phyloP scores from a whole-genome alignment of 2,113 vertebrate species.

The Pipa parva region DNA sequence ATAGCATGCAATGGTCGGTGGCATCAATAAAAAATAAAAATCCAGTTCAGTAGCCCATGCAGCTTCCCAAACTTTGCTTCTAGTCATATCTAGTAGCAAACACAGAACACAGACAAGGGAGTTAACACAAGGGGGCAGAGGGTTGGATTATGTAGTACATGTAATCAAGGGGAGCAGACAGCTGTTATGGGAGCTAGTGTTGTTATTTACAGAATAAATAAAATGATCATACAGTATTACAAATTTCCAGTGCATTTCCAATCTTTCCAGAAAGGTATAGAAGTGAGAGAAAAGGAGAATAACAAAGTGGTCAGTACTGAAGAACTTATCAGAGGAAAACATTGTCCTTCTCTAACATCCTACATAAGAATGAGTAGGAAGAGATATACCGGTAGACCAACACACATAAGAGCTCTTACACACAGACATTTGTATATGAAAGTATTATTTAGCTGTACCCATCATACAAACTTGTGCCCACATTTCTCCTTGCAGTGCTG shows the following conservation, averaged over 20 bases:
- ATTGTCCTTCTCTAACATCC: too few relatives aligned
- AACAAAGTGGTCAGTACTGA: conserved; percentile 6
- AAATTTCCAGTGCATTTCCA: conserved; percentile 56
- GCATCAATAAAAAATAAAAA: conserved; percentile 47
- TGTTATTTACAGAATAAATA: conserved; percentile 23
- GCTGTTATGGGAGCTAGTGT: conserved; percentile 45
- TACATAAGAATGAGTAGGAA: too few relatives aligned
- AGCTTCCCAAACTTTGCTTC: conserved; percentile 47
- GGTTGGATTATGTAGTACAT: conserved; percentile 46
- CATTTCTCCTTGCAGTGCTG: too few relatives aligned
- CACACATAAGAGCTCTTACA: too few relatives aligned
- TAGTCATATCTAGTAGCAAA: conserved; percentile 56
- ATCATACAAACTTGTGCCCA: too few relatives aligned
- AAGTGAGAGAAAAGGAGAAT: conserved; percentile 45
- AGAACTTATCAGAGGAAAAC: conserved; percentile 27
- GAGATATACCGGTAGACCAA: too few relatives aligned
- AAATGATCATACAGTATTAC: conserved; percentile 37
- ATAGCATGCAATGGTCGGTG: conserved; percentile 40
- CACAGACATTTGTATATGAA: too few relatives aligned
- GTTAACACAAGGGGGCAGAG: conserved; percentile 44
- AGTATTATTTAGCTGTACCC: too few relatives aligned
- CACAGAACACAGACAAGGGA: conserved; percentile 49
- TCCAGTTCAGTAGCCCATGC: conserved; percentile 61
- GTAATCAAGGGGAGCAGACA: conserved; percentile 47
- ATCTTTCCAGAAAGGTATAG: conserved; percentile 58